Conservation (phyloP, 2,888 invertebrate species). For the Drosophila meridiana region DNA sequence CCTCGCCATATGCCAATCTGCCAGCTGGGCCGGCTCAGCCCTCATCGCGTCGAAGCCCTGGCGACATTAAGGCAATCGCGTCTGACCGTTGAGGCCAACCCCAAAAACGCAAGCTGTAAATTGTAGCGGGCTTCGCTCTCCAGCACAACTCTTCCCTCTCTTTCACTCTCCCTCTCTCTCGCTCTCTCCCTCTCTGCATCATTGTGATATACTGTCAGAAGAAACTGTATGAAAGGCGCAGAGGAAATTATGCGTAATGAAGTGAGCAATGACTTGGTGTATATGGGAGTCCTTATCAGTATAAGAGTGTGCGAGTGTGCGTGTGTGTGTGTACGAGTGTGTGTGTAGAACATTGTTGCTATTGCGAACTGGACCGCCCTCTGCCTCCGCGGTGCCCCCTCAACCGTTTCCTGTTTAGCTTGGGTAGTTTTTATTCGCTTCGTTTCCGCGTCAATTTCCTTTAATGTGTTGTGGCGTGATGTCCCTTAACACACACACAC, state of each 20-base stretch:
- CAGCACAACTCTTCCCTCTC: neutral
- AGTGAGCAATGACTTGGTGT: conserved; percentile 63
- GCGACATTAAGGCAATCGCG: conserved; percentile 61
- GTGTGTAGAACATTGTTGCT: conserved; percentile 54
- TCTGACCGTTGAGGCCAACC: conserved; percentile 32
- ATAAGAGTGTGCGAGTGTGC: neutral
- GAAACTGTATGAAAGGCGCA: conserved; percentile 57
- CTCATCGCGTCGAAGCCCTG: conserved; percentile 33
- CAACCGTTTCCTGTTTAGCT: conserved; percentile 37
- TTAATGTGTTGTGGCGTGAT: conserved; percentile 77
- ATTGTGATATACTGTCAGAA: conserved; percentile 39
- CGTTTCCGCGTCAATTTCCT: conserved; percentile 80
- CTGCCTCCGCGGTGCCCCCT: neutral
- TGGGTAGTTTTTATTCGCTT: conserved; percentile 77
- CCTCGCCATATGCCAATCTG: conserved; percentile 3
- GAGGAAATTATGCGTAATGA: conserved; percentile 79
- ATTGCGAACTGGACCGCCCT: conserved; percentile 40
- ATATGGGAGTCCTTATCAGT: conserved; percentile 39
- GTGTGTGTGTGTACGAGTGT: conserved; percentile 29
- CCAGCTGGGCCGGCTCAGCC: conserved; percentile 4
- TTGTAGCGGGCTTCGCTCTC: neutral
- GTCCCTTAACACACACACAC: conserved; percentile 57
- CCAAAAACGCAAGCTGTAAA: conserved; percentile 4
- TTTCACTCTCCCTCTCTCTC: neutral
- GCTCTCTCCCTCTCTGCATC: conserved; percentile 40